These are phyloP conservation scores for Myiothlypis coronata DNA, from an alignment of 2,797 vertebrate species.

Conservation along the genomic window DNA sequence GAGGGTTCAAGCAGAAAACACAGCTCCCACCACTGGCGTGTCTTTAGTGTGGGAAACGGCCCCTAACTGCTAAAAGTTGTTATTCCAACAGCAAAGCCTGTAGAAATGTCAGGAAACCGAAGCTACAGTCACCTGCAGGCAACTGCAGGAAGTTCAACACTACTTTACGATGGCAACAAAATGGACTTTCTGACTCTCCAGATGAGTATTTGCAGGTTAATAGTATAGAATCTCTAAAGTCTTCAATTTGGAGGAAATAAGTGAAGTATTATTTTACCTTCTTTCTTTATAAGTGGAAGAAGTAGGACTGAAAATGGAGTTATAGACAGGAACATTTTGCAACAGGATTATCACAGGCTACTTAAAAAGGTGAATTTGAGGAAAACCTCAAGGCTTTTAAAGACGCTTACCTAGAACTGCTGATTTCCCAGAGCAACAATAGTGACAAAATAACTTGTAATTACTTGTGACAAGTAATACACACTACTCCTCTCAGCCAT, in stretches of 20 bases:
- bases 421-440: conserved; percentile 41
- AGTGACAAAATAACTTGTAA: neutral
- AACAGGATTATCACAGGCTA: conserved; percentile 12
- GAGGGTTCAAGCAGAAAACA: neutral
- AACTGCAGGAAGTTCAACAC: neutral
- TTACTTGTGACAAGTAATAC: neutral
- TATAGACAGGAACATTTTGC: neutral
- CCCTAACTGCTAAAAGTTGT: neutral
- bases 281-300: neutral
- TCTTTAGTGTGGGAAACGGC: neutral
- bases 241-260: conserved; percentile 27
- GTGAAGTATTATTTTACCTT: neutral
- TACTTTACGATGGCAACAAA: neutral
- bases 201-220: neutral
- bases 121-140: neutral
- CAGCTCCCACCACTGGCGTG: neutral
- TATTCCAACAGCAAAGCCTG: neutral
- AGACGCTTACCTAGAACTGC: neutral
- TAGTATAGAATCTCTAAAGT: neutral
- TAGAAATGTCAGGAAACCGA: neutral
- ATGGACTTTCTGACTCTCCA: conserved; percentile 11
- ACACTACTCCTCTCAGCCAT: neutral
- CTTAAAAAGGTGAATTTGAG: conserved; percentile 39
- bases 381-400: conserved; percentile 49
- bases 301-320: neutral